A percentile compares a stretch with the other conserved stretches of the same genome.
Conservation (phyloP, 1,140 invertebrate species). For the Penaeus vannamei region DNA sequence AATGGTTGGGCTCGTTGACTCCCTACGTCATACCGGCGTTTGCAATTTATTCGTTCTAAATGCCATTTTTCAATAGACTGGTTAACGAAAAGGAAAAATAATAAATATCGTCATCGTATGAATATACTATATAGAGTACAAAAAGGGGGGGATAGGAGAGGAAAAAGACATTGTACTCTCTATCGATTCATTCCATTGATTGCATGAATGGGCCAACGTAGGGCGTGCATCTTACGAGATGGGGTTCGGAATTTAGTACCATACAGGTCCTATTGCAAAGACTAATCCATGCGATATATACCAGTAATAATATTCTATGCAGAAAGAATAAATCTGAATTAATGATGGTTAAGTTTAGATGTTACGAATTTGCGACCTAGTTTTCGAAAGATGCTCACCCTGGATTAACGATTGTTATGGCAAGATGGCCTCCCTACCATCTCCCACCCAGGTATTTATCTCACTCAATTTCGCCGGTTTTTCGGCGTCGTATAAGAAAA, state of each 20-base stretch:
- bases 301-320: too few relatives aligned
- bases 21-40: too few relatives aligned
- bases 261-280: background rate
- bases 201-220: slow-evolving; percentile 53
- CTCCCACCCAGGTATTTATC: slow-evolving; percentile 60
- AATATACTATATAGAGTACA: too few relatives aligned
- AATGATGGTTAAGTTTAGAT: too few relatives aligned
- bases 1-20: too few relatives aligned
- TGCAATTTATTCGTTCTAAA: too few relatives aligned
- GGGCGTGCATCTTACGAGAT: slow-evolving; percentile 38
- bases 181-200: slow-evolving; percentile 56
- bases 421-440: slow-evolving; percentile 64
- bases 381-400: background rate
- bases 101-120: too few relatives aligned
- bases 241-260: background rate
- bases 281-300: too few relatives aligned
- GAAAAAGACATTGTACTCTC: background rate
- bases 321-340: too few relatives aligned
- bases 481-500: background rate
- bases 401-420: slow-evolving; percentile 56
- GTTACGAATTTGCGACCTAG: too few relatives aligned
- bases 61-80: too few relatives aligned
- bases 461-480: background rate
- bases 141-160: background rate
- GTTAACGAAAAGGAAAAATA: too few relatives aligned